phyloP scores from a whole-genome alignment of 2,113 vertebrate species.

The Rhinolophus ferrumequinum region DNA sequence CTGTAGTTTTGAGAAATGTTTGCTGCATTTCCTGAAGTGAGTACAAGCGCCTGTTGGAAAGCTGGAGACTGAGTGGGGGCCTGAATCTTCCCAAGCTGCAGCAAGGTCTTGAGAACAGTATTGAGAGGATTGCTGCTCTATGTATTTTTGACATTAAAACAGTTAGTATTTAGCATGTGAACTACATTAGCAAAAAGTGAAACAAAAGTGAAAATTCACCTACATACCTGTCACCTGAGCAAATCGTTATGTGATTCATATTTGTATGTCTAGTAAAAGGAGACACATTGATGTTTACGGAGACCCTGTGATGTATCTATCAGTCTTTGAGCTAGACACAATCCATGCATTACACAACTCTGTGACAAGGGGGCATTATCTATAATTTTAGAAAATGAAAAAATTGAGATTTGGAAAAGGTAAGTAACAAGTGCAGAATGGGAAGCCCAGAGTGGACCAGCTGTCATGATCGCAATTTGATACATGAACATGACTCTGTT shows the following conservation, averaged over 20 bases:
- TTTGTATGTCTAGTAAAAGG: background rate
- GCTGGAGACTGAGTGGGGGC: background rate
- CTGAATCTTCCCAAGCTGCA: background rate
- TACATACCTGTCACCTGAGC: background rate
- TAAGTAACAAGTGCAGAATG: background rate
- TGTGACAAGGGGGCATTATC: background rate
- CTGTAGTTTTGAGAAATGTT: background rate
- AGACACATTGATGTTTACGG: background rate
- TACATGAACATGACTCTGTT: background rate
- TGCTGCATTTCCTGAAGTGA: background rate
- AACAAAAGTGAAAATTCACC: background rate
- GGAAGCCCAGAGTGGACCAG: background rate
- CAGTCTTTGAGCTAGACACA: background rate
- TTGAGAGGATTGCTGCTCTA: background rate
- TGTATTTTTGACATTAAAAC: background rate
- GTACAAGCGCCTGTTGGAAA: background rate
- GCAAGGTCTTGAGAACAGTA: background rate
- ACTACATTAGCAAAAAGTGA: background rate
- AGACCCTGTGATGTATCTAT: background rate
- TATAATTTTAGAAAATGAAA: background rate
- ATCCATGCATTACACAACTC: background rate
- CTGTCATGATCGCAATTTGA: background rate
- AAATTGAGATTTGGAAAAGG: background rate
- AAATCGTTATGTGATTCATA: background rate
- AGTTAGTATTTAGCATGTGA: background rate